Conservation (phyloP, 2,888 invertebrate species). For the Mythimna albipuncta region DNA sequence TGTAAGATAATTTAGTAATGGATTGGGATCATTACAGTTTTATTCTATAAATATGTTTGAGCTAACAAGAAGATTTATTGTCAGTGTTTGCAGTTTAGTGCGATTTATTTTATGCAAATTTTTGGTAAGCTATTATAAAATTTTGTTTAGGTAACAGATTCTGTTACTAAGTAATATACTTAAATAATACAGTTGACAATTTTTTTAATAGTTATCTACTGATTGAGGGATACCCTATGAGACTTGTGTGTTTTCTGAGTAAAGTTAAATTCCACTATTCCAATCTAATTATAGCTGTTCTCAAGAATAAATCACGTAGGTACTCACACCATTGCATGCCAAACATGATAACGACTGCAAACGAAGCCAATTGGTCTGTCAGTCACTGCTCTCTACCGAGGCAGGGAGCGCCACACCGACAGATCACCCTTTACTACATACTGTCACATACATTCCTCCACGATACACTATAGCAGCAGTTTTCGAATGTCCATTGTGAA, state of each 20-base stretch:
- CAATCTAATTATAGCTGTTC: not conserved
- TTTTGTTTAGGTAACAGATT: too few relatives aligned
- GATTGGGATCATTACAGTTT: conserved; percentile 83
- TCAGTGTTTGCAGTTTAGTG: conserved; percentile 23
- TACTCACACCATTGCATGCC: conserved; percentile 13
- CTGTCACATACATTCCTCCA: not conserved
- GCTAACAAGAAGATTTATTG: conserved; percentile 46
- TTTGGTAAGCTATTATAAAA: not conserved
- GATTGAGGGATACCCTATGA: not conserved
- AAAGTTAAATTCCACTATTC: too few relatives aligned
- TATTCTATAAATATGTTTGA: conserved; percentile 69
- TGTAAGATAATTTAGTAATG: conserved; percentile 89
- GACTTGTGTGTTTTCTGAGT: too few relatives aligned
- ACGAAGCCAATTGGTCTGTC: conserved; percentile 83
- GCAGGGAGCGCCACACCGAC: conserved; percentile 38
- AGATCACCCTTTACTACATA: conserved; percentile 56
- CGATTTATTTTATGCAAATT: conserved; percentile 23
- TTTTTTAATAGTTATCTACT: too few relatives aligned
- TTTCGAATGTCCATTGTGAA: too few relatives aligned
- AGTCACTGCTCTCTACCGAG: conserved; percentile 69
- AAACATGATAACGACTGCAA: conserved; percentile 63
- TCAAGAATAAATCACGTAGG: conserved; percentile 28
- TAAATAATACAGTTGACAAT: too few relatives aligned
- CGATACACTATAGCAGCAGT: too few relatives aligned
- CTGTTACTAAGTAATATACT: too few relatives aligned